Percentiles rank a stretch among this genome's conserved stretches.
phyloP scores from a whole-genome alignment of 1,140 invertebrate genomes.

The Sinella curviseta region DNA sequence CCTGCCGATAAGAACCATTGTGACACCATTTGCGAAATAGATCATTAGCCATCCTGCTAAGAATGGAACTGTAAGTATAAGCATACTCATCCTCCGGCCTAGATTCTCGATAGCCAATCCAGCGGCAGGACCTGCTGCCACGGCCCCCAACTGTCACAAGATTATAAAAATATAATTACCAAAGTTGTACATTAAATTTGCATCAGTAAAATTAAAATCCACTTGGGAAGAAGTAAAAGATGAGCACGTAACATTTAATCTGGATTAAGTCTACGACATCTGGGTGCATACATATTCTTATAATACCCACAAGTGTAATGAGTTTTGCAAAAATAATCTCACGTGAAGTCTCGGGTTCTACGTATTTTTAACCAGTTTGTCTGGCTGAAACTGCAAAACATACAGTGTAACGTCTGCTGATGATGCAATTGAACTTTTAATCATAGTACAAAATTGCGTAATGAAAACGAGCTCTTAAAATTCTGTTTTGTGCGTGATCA shows the following conservation, averaged over 20 bases:
- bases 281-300: too few relatives aligned
- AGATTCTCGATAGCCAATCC: slow-evolving; percentile 70
- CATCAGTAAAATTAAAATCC: background rate
- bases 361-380: background rate
- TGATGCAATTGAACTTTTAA: background rate
- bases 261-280: background rate
- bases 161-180: background rate
- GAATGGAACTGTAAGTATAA: slow-evolving; percentile 70
- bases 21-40: slow-evolving; percentile 63
- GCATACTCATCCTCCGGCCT: slow-evolving; percentile 73
- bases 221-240: background rate
- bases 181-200: background rate
- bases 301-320: too few relatives aligned
- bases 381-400: background rate
- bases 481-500: too few relatives aligned
- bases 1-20: slow-evolving; percentile 66
- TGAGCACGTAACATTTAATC: background rate
- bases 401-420: background rate
- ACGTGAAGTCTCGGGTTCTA: too few relatives aligned
- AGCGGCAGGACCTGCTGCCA: slow-evolving; percentile 70
- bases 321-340: too few relatives aligned
- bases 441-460: background rate
- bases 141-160: slow-evolving; percentile 62
- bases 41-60: slow-evolving; percentile 73
- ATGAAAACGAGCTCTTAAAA: too few relatives aligned